phyloP scores from a whole-genome alignment of 2,113 vertebrate genomes.

The Pluvialis apricaria region DNA sequence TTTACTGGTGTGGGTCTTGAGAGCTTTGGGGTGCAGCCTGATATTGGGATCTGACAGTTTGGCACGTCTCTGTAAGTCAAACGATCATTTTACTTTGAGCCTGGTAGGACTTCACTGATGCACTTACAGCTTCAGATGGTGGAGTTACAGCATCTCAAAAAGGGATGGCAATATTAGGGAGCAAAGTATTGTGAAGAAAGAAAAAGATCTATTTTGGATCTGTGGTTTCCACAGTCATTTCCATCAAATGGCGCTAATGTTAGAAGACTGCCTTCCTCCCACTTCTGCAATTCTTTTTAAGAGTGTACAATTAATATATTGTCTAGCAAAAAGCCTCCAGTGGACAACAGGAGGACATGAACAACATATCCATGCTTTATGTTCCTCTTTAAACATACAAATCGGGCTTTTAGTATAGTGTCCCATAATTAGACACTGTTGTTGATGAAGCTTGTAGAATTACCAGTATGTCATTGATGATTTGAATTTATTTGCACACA shows the following conservation, averaged over 20 bases:
- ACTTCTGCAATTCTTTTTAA: background rate
- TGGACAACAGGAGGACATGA: background rate
- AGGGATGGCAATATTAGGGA: background rate
- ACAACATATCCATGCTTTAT: background rate
- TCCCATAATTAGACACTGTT: background rate
- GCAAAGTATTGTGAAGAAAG: background rate
- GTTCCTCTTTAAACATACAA: background rate
- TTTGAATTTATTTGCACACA: slow-evolving; percentile 10
- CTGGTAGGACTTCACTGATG: background rate
- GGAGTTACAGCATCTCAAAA: background rate
- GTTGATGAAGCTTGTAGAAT: background rate
- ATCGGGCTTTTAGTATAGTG: background rate
- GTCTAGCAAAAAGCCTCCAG: background rate
- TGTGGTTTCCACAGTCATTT: background rate
- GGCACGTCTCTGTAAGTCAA: background rate
- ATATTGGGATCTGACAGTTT: background rate
- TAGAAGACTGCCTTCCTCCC: background rate
- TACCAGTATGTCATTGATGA: background rate
- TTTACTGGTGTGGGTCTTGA: background rate
- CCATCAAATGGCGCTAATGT: background rate
- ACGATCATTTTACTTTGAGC: background rate
- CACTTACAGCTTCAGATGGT: background rate
- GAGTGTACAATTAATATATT: background rate
- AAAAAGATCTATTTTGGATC: background rate
- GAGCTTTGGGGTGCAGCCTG: background rate